Evolutionary conservation across 1,140 invertebrate genomes (phyloP).

Genomic region (Pogonomyrmex californicus): DNA sequence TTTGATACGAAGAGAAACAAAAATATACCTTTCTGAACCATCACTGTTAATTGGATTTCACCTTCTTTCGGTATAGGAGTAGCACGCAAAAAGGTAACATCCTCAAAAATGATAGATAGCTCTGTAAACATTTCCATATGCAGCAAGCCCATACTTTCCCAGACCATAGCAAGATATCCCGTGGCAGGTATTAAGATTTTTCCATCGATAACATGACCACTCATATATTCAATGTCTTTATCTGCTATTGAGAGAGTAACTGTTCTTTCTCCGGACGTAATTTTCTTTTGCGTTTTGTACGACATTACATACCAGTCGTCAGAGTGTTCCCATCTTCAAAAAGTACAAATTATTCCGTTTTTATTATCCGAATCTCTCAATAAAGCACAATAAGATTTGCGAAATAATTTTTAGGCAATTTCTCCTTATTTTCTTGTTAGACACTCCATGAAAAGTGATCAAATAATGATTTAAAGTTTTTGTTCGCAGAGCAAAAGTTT

Average conservation of each 20-base stretch:
- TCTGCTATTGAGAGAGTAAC: constrained; percentile 89
- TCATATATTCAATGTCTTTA: constrained; percentile 92
- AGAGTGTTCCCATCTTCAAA: constrained; percentile 96
- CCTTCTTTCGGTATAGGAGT: constrained; percentile 92
- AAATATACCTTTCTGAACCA: constrained; percentile 91
- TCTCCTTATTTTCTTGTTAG: background rate
- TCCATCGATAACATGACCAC: constrained; percentile 95
- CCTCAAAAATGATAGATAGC: constrained; percentile 94
- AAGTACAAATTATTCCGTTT: constrained; percentile 79
- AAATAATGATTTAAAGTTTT: background rate
- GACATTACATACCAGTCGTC: constrained; percentile 91
- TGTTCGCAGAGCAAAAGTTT: background rate
- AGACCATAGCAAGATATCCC: constrained; percentile 94
- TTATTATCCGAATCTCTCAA: constrained; percentile 87
- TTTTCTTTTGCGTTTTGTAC: constrained; percentile 89
- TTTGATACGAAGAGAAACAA: background rate
- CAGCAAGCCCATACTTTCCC: constrained; percentile 95
- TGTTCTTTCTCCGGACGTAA: constrained; percentile 89
- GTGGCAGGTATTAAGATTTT: constrained; percentile 96
- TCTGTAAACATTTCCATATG: constrained; percentile 91
- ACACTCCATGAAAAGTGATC: background rate
- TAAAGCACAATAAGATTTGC: constrained; percentile 86
- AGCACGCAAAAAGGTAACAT: constrained; percentile 94
- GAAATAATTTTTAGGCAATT: background rate
- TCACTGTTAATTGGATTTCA: constrained; percentile 92